Evolutionary conservation across 30 jellyfish, hydroid and myxozoan genomes (phyloP), one percentile per base, ranked within the genome.

Genomic region (Turritopsis rubra): DNA sequence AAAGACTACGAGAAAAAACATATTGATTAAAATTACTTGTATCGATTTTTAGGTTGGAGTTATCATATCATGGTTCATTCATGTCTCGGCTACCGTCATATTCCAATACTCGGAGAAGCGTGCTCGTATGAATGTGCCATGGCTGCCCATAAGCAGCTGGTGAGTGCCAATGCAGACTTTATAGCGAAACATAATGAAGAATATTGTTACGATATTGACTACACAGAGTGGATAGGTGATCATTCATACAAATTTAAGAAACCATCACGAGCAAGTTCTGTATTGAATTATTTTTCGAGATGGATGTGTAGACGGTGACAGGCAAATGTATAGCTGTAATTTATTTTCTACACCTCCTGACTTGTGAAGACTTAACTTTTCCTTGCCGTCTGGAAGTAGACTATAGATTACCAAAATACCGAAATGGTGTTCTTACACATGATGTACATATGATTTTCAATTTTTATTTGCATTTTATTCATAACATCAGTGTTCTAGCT

Each of bases 211-310:
- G 77, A 68, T 27, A 68, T 68, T 27, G 30, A 1, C 31, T n/a
- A n/a, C 28, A 27, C 28, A 27, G 77, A 68, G 31, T 68, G 77
- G 77, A 27, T 68, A n/a, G 77, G 77, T 7, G 77, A 68, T 68
- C 77, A 68, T 68, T 68, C 77, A n/a, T 68, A 68, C 77, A 68
- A 68, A 19, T 68, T 68, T 68, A 23, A 27, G 30, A 68, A 19
- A 41, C 60, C 60, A 41, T 41, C 60, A 41, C 5, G 60, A 41
- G 13, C 60, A 3, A 13, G 60, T 13, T 5, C 60, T 41, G 60
- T 41, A 3, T 3, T 41, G 13, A 41, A 41, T 41, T 41, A 5
- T 41, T 13, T 41, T 41, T 41, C 60, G 9, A 41, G 13, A 41
- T 41, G 60, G 60, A 41, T 41, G 60, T 41, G 60, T 41, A 13